A percentile compares a stretch with the other conserved stretches of the same genome.
Evolutionary conservation across 1,140 invertebrate genomes (phyloP).

Genomic region (Brachionus plicatilis): DNA sequence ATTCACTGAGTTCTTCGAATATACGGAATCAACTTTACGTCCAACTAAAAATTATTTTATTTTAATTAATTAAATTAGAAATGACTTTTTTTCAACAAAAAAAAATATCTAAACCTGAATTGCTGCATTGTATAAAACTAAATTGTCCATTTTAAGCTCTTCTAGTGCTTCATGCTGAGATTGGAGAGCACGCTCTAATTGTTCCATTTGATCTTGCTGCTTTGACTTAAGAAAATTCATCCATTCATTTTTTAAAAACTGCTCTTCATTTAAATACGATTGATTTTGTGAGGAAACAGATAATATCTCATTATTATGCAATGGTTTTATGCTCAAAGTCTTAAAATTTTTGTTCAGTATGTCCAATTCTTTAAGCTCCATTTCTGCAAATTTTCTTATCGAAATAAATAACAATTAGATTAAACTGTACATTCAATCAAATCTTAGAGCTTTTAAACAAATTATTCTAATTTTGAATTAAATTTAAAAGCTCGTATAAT

Average conservation of each 20-base stretch:
- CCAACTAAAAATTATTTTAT: not conserved
- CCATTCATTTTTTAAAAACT: slow-evolving; percentile 36
- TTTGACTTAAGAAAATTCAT: not conserved
- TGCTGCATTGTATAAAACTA: not conserved
- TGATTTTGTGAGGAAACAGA: not conserved
- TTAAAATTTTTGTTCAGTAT: not conserved
- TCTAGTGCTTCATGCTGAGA: slow-evolving; percentile 13
- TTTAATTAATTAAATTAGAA: not conserved
- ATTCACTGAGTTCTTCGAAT: not conserved
- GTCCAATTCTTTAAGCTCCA: not conserved
- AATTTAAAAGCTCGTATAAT: not conserved
- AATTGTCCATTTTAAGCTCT: slow-evolving; percentile 33
- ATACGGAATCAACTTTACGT: not conserved
- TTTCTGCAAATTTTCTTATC: not conserved
- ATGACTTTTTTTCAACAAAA: not conserved
- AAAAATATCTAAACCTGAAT: not conserved
- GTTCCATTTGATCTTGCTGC: not conserved
- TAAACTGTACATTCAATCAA: not conserved
- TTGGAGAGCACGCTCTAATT: not conserved
- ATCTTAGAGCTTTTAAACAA: not conserved
- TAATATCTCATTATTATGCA: not conserved
- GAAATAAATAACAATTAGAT: not conserved
- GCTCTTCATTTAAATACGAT: not conserved
- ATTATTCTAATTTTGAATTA: not conserved
- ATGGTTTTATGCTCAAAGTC: not conserved